phyloP scores from a whole-genome alignment of 2,797 vertebrate genomes.

The Gambelia wislizenii region DNA sequence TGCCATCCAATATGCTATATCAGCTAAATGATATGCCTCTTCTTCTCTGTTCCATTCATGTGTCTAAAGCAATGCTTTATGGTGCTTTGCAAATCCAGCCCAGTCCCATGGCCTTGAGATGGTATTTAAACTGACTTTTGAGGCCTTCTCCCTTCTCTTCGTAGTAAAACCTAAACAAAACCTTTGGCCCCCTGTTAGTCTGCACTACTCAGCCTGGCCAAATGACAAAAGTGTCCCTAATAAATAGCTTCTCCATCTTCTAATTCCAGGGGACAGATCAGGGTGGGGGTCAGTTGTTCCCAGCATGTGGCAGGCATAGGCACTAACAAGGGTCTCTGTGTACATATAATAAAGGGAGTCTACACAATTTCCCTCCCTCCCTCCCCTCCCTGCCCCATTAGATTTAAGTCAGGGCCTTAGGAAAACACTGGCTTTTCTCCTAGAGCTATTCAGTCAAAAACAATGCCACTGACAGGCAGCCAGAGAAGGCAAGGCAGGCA shows the following conservation, averaged over 20 bases:
- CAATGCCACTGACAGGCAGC: not conserved
- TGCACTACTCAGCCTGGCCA: slow-evolving; percentile 12
- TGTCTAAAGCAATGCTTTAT: not conserved
- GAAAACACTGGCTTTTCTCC: slow-evolving; percentile 41
- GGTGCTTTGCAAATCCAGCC: not conserved
- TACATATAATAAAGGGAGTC: slow-evolving; percentile 45
- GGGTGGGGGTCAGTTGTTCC: slow-evolving; percentile 45
- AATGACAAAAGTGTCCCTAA: slow-evolving; percentile 49
- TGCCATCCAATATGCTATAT: no score
- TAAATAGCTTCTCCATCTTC: slow-evolving; percentile 52
- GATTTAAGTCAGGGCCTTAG: slow-evolving; percentile 49
- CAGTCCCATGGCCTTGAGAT: not conserved
- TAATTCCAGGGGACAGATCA: slow-evolving; percentile 48
- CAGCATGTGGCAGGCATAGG: slow-evolving; percentile 18
- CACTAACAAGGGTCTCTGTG: slow-evolving; percentile 54
- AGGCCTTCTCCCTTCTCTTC: not conserved
- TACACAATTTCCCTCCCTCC: slow-evolving; percentile 21
- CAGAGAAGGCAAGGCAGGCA: slow-evolving; percentile 27
- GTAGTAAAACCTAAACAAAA: slow-evolving; percentile 12
- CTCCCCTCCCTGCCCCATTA: slow-evolving; percentile 4
- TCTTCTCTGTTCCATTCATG: not conserved
- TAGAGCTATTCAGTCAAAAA: slow-evolving; percentile 23
- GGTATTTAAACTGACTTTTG: slow-evolving; percentile 23
- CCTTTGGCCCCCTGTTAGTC: slow-evolving; percentile 32
- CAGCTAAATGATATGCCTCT: not conserved